Conservation (phyloP, 2,888 invertebrate genomes). For the Campopleginae sp. region DNA sequence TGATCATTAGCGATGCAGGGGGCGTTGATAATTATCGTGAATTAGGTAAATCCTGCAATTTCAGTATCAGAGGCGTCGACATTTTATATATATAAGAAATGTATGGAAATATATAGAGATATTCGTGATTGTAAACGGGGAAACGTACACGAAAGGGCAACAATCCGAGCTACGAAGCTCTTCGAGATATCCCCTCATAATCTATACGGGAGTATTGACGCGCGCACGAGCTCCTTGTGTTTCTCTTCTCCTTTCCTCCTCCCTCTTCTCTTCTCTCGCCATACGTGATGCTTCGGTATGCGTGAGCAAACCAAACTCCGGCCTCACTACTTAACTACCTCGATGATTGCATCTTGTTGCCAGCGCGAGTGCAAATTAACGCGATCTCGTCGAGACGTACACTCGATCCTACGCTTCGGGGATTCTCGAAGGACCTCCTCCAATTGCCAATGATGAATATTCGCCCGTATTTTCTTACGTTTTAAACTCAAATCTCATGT, state of each 20-base stretch:
- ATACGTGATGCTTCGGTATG: background rate
- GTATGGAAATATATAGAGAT: background rate
- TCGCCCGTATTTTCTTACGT: too few species aligned
- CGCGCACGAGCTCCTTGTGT: background rate
- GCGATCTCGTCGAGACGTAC: slow-evolving; percentile 15
- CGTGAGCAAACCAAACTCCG: slow-evolving; percentile 1
- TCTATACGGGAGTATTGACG: background rate
- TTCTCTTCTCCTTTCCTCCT: background rate
- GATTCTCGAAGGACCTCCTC: background rate
- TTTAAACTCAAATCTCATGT: too few species aligned
- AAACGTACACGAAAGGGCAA: slow-evolving; percentile 7
- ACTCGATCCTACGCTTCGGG: background rate
- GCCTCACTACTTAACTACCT: slow-evolving; percentile 41
- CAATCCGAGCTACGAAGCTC: slow-evolving; percentile 3
- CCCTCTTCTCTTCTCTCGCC: background rate
- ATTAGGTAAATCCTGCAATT: slow-evolving; percentile 45
- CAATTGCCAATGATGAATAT: background rate
- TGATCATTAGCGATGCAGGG: slow-evolving; percentile 44
- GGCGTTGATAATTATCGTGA: slow-evolving; percentile 54
- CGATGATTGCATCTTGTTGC: slow-evolving; percentile 52
- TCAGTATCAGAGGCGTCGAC: slow-evolving; percentile 34
- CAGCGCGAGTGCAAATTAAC: slow-evolving; percentile 42
- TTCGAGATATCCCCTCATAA: slow-evolving; percentile 13
- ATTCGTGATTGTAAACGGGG: slow-evolving; percentile 1
- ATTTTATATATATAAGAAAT: background rate